phyloP scores from a whole-genome alignment of 2,113 vertebrate genomes.

The Cyphomyrus discorhynchus region DNA sequence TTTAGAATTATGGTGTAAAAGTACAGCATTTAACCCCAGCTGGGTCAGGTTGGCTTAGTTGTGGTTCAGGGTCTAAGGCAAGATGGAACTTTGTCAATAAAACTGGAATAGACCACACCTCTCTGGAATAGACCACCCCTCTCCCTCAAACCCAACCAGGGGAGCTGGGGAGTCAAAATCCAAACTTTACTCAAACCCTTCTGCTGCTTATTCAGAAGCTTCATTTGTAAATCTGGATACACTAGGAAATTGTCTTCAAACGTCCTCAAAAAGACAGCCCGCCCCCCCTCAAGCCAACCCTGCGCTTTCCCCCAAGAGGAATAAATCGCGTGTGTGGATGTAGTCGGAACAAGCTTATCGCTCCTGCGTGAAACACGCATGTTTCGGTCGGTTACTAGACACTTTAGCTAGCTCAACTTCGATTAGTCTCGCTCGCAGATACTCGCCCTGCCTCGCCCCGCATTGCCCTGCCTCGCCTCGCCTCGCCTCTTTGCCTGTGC shows the following conservation, averaged over 20 bases:
- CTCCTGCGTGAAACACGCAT: neutral
- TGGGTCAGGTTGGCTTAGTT: neutral
- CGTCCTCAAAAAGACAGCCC: neutral
- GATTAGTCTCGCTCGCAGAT: neutral
- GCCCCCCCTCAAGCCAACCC: neutral
- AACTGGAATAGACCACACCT: neutral
- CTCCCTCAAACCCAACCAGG: neutral
- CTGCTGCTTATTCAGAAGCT: neutral
- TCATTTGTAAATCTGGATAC: neutral
- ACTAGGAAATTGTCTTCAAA: neutral
- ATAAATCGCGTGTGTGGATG: neutral
- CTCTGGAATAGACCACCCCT: neutral
- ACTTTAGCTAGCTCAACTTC: neutral
- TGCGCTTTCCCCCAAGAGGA: neutral
- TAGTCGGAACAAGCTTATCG: neutral
- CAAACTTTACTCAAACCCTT: neutral
- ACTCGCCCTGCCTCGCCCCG: neutral
- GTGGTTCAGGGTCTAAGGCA: neutral
- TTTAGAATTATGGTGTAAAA: neutral
- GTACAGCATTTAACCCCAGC: neutral
- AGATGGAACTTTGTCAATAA: neutral
- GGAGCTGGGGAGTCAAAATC: neutral
- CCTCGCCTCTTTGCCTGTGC: neutral
- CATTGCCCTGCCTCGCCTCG: too few relatives aligned
- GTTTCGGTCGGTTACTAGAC: neutral